Base-by-base conservation (phyloP, 2,797 vertebrate genomes). In the Lindbergichthys nudifrons region DNA sequence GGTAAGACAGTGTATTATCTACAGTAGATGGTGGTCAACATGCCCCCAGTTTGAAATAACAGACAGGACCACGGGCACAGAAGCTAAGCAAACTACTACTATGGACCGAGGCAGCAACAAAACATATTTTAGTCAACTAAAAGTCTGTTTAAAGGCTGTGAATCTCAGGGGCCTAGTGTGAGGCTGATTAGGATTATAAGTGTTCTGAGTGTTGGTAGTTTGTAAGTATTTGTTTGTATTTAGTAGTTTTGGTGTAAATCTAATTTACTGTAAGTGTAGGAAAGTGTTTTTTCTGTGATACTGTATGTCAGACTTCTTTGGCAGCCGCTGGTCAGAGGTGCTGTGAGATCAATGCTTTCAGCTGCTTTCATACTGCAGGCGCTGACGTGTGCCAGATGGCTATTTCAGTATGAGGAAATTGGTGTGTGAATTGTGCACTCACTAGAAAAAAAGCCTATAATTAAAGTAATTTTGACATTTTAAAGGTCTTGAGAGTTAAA, bases 281-380 rank as follows among this genome's bases (percentile, higher is more conserved):
- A 53, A 21, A 30, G 47, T 50, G 30, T 19, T n/a, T 64, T 21
- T 42, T 50, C 39, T 67, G 11, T 64, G 18, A 64, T 30, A 52
- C 63, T 59, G 13, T 68, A 75, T 57, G 41, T 73, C 66, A 67
- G 53, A 60, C 58, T 57, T 36, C 42, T 75, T 72, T 80, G 69
- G 67, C 74, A 81, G 76, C 48, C 11, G 56, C 61, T 19, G 26
- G 69, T 77, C 69, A 75, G 75, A 57, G 60, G 57, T 39, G 74
- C 74, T 82, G 75, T 11, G 73, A 82, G 70, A 87, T 85, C 65
- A 80, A 79, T 79, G 73, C 26, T 81, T 79, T 86, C 57, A 43
- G 64, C 70, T 70, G 67, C 69, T 78, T 3, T 76, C 39, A 58
- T 59, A 10, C 68, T 42, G 72, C 70, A 70, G 59, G 65, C 73